Percentiles rank a stretch among this genome's conserved stretches.
Conservation (phyloP, 2,113 vertebrate species). For the Oreochromis aureus region DNA sequence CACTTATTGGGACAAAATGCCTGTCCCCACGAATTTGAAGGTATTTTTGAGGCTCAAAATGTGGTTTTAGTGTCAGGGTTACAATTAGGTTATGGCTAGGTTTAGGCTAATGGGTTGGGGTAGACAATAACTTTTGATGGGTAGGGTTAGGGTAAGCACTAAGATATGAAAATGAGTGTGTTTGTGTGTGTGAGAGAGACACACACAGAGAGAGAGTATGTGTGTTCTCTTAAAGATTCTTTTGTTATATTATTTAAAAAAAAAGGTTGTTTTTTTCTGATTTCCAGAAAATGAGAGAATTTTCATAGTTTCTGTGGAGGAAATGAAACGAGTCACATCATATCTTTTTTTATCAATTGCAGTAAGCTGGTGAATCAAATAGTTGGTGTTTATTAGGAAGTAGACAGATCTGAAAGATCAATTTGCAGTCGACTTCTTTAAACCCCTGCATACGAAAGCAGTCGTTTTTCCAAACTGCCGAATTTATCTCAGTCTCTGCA, state of each 20-base stretch:
- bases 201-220: too few relatives aligned
- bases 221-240: background rate
- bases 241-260: background rate
- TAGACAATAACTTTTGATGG: background rate
- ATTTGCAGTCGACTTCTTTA: background rate
- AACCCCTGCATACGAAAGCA: background rate
- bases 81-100: background rate
- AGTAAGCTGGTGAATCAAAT: background rate
- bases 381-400: background rate
- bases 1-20: background rate
- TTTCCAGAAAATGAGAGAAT: background rate
- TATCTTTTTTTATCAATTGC: background rate
- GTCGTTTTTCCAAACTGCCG: background rate
- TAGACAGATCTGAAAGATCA: background rate
- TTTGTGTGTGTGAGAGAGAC: fast-evolving
- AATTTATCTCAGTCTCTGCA: background rate
- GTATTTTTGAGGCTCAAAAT: background rate
- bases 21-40: background rate
- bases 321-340: background rate
- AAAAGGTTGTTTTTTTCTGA: fast-evolving
- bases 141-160: background rate
- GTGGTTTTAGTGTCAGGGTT: background rate
- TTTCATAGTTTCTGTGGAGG: background rate
- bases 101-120: background rate
- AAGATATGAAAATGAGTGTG: background rate